phyloP scores from a whole-genome alignment of 2,888 invertebrate species.

The Drosophila cyrtoloma region DNA sequence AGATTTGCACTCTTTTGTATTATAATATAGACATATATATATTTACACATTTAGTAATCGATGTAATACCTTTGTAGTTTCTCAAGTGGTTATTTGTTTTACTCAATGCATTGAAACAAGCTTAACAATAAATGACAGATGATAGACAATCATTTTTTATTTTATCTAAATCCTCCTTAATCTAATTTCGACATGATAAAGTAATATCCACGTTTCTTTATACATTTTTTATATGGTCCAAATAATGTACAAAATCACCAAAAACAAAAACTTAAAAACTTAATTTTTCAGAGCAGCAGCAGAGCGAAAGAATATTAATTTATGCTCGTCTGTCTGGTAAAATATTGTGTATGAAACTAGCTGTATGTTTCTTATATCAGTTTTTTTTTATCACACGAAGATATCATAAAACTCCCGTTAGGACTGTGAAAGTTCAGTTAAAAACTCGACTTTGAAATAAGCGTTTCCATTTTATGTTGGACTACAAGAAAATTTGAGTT shows the following conservation, averaged over 20 bases:
- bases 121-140: background rate
- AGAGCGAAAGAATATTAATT: background rate
- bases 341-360: background rate
- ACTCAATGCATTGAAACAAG: slow-evolving; percentile 5
- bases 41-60: background rate
- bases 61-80: background rate
- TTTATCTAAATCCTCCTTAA: slow-evolving; percentile 24
- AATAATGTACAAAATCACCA: background rate
- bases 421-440: background rate
- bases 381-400: background rate
- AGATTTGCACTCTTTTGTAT: background rate
- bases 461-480: background rate
- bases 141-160: slow-evolving; percentile 24
- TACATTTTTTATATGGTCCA: background rate
- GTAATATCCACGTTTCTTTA: background rate
- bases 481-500: background rate
- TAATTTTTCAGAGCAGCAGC: no score
- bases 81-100: background rate
- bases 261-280: no score
- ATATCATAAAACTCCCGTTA: no score
- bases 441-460: background rate
- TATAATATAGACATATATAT: background rate
- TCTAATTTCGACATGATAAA: background rate
- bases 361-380: background rate
- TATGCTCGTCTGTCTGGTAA: background rate